Evolutionary conservation across 2,113 vertebrate genomes (phyloP).

Genomic region (Falcunculus frontatus): DNA sequence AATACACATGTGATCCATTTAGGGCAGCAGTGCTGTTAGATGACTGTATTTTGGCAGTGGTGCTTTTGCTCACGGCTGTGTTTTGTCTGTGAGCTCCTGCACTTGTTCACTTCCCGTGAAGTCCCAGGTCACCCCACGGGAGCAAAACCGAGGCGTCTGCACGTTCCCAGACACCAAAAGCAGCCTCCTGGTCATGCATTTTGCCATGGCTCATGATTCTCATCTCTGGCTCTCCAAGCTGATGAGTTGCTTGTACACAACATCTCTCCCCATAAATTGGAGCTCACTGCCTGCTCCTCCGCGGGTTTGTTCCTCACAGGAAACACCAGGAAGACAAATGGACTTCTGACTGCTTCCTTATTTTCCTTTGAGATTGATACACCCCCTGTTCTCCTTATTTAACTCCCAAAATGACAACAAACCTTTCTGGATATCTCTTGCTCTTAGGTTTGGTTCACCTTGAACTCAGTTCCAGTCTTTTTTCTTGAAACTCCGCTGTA

Average conservation of each 20-base stretch:
- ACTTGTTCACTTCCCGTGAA: not conserved
- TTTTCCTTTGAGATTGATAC: not conserved
- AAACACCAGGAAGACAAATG: not conserved
- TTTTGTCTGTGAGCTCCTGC: not conserved
- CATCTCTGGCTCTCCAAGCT: not conserved
- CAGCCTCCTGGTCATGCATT: not conserved
- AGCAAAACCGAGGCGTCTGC: not conserved
- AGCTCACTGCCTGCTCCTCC: not conserved
- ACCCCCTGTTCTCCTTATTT: not conserved
- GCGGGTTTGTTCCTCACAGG: not conserved
- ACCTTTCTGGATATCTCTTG: not conserved
- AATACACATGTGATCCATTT: not conserved
- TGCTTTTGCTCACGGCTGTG: not conserved
- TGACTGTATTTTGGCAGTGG: not conserved
- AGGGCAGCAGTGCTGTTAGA: not conserved
- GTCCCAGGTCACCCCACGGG: not conserved
- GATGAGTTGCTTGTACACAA: accelerated
- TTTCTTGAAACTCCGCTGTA: not conserved
- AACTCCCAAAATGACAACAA: not conserved
- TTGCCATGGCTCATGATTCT: not conserved
- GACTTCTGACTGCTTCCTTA: not conserved
- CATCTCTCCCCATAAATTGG: accelerated
- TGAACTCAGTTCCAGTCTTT: not conserved
- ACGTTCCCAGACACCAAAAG: not conserved
- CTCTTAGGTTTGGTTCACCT: not conserved